Percentiles rank a stretch among this genome's conserved stretches.
Conservation (phyloP, 2,888 invertebrate species). For the Hoplodrina blanda region DNA sequence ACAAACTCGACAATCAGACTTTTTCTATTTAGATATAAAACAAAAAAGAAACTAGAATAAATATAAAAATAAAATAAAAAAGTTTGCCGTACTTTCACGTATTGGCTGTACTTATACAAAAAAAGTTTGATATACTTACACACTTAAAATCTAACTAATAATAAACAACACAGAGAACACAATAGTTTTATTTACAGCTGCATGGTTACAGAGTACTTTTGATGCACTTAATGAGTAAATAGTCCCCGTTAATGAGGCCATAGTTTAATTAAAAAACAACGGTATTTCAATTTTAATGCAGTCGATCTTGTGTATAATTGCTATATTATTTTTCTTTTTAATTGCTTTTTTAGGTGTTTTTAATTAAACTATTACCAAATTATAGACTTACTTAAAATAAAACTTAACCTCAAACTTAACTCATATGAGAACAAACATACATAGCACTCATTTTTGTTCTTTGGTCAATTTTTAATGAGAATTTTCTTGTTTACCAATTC, state of each 20-base stretch:
- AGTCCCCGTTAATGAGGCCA: slow-evolving; percentile 8
- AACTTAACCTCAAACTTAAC: slow-evolving; percentile 64
- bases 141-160: slow-evolving; percentile 56
- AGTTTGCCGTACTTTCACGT: slow-evolving; percentile 12
- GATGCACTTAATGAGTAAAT: slow-evolving; percentile 52
- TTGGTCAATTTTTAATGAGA: slow-evolving; percentile 76
- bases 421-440: slow-evolving; percentile 65
- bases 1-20: slow-evolving; percentile 24
- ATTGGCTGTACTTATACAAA: slow-evolving; percentile 36
- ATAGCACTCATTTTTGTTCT: slow-evolving; percentile 77
- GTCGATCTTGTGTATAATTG: not conserved
- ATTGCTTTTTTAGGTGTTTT: slow-evolving; percentile 28
- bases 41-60: slow-evolving; percentile 32
- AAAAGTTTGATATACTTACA: slow-evolving; percentile 27
- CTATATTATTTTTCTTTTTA: not conserved
- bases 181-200: slow-evolving; percentile 68
- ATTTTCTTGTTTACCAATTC: slow-evolving; percentile 61
- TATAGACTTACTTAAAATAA: slow-evolving; percentile 34
- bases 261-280: slow-evolving; percentile 48
- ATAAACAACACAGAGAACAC: slow-evolving; percentile 71
- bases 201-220: slow-evolving; percentile 48
- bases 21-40: slow-evolving; percentile 29
- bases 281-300: not conserved
- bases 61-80: slow-evolving; percentile 39
- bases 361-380: slow-evolving; percentile 47